Percentiles rank a stretch among this genome's conserved stretches.
Conservation (phyloP, 2,113 vertebrate genomes). For the Cervus canadensis region DNA sequence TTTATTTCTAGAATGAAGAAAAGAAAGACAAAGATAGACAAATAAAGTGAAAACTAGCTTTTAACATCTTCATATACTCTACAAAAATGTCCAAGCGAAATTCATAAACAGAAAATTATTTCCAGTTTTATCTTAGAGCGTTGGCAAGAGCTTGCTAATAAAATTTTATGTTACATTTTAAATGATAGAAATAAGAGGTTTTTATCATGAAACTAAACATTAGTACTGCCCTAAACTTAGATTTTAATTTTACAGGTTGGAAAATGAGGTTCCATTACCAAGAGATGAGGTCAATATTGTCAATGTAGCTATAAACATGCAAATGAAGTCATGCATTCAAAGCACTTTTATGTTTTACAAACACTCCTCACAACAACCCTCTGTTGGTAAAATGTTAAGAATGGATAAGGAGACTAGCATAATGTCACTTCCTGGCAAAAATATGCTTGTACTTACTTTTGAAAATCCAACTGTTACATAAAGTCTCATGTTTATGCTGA, state of each 20-base stretch:
- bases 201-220: background rate
- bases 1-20: conserved; percentile 29
- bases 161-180: background rate
- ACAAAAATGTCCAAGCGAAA: background rate
- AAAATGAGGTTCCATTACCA: background rate
- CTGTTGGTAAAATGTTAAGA: background rate
- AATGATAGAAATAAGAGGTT: background rate
- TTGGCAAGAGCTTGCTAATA: background rate
- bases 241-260: background rate
- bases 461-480: background rate
- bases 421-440: background rate
- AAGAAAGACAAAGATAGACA: background rate
- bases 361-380: background rate
- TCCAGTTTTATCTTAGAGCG: background rate
- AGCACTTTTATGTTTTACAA: background rate
- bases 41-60: background rate
- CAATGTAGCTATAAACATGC: background rate
- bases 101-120: background rate
- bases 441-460: background rate
- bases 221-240: background rate
- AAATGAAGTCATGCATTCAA: background rate
- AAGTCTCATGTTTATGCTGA: background rate
- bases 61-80: background rate
- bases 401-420: background rate
- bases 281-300: background rate